A percentile compares a stretch with the other conserved stretches of the same genome.
These are phyloP conservation scores for Ectobius pallidus DNA, from an alignment of 2,888 invertebrate genomes.

Conservation along the genomic window DNA sequence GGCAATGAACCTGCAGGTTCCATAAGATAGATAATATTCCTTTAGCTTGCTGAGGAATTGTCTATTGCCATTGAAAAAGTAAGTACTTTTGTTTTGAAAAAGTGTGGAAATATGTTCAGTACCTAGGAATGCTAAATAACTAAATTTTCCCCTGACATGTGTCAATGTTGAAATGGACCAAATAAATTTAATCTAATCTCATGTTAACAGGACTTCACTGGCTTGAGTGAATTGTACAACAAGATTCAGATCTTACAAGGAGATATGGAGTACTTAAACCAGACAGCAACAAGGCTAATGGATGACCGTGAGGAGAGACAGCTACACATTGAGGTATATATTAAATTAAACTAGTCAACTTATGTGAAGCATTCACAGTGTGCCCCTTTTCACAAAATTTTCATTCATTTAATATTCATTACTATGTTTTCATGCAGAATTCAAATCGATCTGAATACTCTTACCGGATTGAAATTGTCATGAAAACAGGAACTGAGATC, in stretches of 20 bases:
- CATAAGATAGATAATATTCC: too few relatives aligned
- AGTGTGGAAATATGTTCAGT: not conserved
- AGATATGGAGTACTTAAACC: conserved; percentile 55
- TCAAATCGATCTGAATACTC: too few relatives aligned
- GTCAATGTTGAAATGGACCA: not conserved
- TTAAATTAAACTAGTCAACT: too few relatives aligned
- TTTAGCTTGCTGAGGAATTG: too few relatives aligned
- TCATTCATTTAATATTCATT: not conserved
- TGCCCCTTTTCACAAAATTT: too few relatives aligned
- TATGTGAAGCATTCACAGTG: too few relatives aligned
- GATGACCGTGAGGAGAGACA: conserved; percentile 64
- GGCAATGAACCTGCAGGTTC: too few relatives aligned
- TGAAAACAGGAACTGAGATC: too few relatives aligned
- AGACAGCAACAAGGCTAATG: conserved; percentile 56
- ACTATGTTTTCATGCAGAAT: too few relatives aligned
- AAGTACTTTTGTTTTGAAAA: not conserved
- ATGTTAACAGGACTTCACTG: conserved; percentile 38
- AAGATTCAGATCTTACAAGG: conserved; percentile 54
- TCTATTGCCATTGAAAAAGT: too few relatives aligned
- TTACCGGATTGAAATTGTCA: too few relatives aligned
- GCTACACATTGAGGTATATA: conserved; percentile 59
- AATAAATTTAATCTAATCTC: not conserved
- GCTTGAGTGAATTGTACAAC: conserved; percentile 52
- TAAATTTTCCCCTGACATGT: not conserved
- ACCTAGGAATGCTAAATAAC: not conserved